Conservation (phyloP, 2,797 vertebrate genomes). For the Odontamblyopus rebecca region DNA sequence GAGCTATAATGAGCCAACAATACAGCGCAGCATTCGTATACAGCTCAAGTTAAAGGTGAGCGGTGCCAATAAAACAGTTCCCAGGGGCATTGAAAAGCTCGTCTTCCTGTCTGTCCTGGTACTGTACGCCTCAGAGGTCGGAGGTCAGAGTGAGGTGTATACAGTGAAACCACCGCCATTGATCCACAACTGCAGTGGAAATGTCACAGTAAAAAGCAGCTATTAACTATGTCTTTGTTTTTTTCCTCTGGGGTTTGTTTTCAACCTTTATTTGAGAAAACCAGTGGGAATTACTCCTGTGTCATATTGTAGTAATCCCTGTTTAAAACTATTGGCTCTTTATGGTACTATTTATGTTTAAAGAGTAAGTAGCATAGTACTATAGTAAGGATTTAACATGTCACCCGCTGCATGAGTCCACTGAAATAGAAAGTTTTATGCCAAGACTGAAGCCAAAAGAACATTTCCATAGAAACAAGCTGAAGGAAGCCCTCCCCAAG, state of each 20-base stretch:
- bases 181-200: conserved; percentile 31
- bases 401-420: too few relatives aligned
- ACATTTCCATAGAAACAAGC: too few relatives aligned
- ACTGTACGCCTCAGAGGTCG: conserved; percentile 46
- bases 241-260: background rate
- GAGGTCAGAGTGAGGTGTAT: conserved; percentile 43
- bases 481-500: too few relatives aligned
- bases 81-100: conserved; percentile 47
- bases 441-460: too few relatives aligned
- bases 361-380: too few relatives aligned
- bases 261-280: background rate
- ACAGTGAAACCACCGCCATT: conserved; percentile 11
- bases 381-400: too few relatives aligned
- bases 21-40: conserved; percentile 50
- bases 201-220: conserved; percentile 20
- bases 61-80: conserved; percentile 67
- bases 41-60: conserved; percentile 71
- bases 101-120: conserved; percentile 38
- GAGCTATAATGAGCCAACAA: conserved; percentile 50
- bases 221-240: background rate
- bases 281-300: background rate
- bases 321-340: too few relatives aligned
- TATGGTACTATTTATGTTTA: too few relatives aligned
- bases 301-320: too few relatives aligned
- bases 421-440: too few relatives aligned